These are phyloP conservation scores for Rhabdomys dilectus DNA, from an alignment of 2,113 vertebrate species.

Conservation along the genomic window DNA sequence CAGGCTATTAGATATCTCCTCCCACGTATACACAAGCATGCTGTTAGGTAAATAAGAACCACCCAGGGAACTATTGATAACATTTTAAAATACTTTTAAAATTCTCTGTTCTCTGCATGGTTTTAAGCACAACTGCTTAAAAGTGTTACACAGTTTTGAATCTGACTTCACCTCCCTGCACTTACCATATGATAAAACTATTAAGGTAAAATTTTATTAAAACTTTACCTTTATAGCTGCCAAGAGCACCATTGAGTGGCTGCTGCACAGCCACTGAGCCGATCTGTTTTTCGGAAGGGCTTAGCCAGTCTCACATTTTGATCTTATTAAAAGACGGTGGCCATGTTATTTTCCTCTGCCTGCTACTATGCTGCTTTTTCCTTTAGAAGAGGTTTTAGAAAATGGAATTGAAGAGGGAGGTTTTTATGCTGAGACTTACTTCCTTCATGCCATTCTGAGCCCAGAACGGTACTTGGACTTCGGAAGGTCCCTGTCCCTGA, in stretches of 20 bases:
- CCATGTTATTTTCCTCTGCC: not conserved
- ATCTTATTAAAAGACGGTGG: not conserved
- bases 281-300: not conserved
- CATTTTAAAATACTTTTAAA: not conserved
- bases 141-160: not conserved
- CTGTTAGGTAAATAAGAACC: not conserved
- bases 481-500: rapidly evolving
- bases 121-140: not conserved
- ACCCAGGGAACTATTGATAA: not conserved
- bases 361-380: not conserved
- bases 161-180: not conserved
- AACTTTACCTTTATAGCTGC: not conserved
- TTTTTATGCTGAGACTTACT: not conserved
- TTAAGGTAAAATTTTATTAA: not conserved
- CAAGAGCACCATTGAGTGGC: rapidly evolving
- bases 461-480: not conserved
- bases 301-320: not conserved
- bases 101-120: not conserved
- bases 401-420: no score
- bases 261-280: not conserved
- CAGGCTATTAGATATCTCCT: not conserved
- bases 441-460: not conserved
- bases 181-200: not conserved
- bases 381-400: not conserved
- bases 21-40: not conserved